Evolutionary conservation across 2,888 invertebrate species (phyloP).

Genomic region (Lottia gigantea): DNA sequence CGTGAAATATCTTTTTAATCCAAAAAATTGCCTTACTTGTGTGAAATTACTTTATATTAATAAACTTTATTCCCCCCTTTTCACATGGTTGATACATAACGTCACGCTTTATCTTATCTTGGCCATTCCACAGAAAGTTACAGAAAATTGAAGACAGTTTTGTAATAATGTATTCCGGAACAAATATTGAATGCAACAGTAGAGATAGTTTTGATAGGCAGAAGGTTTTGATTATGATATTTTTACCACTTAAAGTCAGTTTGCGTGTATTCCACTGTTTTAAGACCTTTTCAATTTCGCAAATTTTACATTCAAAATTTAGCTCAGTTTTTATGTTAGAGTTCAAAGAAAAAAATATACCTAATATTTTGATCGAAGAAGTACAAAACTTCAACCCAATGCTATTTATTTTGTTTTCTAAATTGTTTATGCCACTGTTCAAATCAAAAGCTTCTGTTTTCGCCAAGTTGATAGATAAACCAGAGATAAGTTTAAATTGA

Average conservation of each 20-base stretch:
- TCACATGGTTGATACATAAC: not conserved
- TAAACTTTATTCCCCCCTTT: not conserved
- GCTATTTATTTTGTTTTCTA: not conserved
- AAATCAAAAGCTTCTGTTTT: not conserved
- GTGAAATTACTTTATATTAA: not conserved
- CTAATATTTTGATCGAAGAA: not conserved
- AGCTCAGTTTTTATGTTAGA: not conserved
- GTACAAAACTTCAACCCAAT: not conserved
- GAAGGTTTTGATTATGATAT: not conserved
- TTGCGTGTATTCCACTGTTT: not conserved
- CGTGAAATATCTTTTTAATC: not conserved
- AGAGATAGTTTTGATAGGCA: not conserved
- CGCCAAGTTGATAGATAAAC: not conserved
- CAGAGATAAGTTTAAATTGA: conserved; percentile 3
- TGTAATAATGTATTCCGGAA: not conserved
- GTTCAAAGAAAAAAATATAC: not conserved
- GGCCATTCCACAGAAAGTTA: not conserved
- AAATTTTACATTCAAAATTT: not conserved
- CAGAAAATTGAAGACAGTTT: not conserved
- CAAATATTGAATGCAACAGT: not conserved
- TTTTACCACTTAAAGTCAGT: not conserved
- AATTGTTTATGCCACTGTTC: not conserved
- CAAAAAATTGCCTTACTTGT: not conserved
- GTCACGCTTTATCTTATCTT: not conserved
- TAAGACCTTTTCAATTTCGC: not conserved